A percentile compares a stretch with the other conserved stretches of the same genome.
phyloP scores from a whole-genome alignment of 2,888 invertebrate species.

The Molanna angustata region DNA sequence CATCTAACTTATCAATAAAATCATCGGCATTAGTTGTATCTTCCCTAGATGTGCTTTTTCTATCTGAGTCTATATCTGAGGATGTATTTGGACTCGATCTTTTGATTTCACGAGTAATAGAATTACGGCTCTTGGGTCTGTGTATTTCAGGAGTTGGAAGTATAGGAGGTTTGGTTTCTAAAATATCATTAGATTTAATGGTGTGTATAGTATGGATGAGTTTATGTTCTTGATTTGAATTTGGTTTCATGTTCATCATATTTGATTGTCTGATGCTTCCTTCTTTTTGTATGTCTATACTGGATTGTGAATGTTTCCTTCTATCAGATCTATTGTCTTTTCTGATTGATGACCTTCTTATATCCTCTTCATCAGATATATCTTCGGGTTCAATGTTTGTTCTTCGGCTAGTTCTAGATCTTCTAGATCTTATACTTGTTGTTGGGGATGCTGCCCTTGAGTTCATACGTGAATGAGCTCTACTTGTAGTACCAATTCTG shows the following conservation, averaged over 20 bases:
- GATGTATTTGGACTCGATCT: slow-evolving; percentile 17
- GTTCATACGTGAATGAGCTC: slow-evolving; percentile 58
- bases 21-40: slow-evolving; percentile 25
- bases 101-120: slow-evolving; percentile 20
- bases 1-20: slow-evolving; percentile 41
- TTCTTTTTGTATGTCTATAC: slow-evolving; percentile 37
- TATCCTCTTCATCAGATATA: slow-evolving; percentile 48
- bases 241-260: slow-evolving; percentile 38
- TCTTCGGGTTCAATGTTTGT: slow-evolving; percentile 46
- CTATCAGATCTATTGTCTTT: slow-evolving; percentile 25
- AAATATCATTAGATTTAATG: slow-evolving; percentile 19
- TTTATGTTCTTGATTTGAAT: slow-evolving; percentile 38
- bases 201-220: slow-evolving; percentile 31
- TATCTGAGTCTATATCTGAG: slow-evolving; percentile 32
- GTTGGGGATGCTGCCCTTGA: slow-evolving; percentile 68
- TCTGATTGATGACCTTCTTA: slow-evolving; percentile 32
- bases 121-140: slow-evolving; percentile 20
- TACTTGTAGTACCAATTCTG: slow-evolving; percentile 41
- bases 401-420: slow-evolving; percentile 61
- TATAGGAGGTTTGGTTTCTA: slow-evolving; percentile 24
- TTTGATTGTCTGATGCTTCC: neutral
- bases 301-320: slow-evolving; percentile 31
- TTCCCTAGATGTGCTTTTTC: slow-evolving; percentile 30
- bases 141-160: slow-evolving; percentile 14
- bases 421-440: slow-evolving; percentile 65